phyloP scores from a whole-genome alignment of 2,888 invertebrate species.

The Euplagia quadripunctaria region DNA sequence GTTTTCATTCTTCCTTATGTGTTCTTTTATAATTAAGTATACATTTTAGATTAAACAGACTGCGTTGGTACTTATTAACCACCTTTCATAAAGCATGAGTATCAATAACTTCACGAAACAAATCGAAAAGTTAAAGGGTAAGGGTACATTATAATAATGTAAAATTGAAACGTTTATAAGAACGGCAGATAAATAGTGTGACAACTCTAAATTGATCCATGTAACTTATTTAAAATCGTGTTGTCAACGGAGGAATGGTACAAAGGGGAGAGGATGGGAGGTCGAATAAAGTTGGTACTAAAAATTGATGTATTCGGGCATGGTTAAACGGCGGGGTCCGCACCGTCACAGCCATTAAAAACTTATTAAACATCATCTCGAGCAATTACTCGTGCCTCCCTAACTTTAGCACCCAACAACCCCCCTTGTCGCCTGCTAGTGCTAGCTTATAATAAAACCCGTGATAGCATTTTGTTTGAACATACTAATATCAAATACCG shows the following conservation, averaged over 20 bases:
- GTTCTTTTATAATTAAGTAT: neutral
- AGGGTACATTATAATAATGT: slow-evolving; percentile 69
- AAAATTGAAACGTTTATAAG: slow-evolving; percentile 64
- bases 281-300: slow-evolving; percentile 58
- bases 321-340: slow-evolving; percentile 76
- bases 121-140: slow-evolving; percentile 62
- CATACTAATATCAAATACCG: neutral
- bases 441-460: slow-evolving; percentile 31
- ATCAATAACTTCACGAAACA: slow-evolving; percentile 52
- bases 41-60: neutral
- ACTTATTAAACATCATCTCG: slow-evolving; percentile 90
- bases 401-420: slow-evolving; percentile 45
- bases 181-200: slow-evolving; percentile 59
- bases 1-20: neutral
- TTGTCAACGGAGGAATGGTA: slow-evolving; percentile 10
- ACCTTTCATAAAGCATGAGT: slow-evolving; percentile 34
- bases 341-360: slow-evolving; percentile 88
- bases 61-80: neutral
- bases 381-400: slow-evolving; percentile 86
- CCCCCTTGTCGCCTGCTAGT: slow-evolving; percentile 45
- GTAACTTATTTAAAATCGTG: slow-evolving; percentile 14
- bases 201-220: slow-evolving; percentile 52
- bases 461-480: slow-evolving; percentile 28
- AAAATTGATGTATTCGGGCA: slow-evolving; percentile 70
- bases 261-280: slow-evolving; percentile 31